Conservation (phyloP, 23 tunicate species). For the Diplosoma virens region DNA sequence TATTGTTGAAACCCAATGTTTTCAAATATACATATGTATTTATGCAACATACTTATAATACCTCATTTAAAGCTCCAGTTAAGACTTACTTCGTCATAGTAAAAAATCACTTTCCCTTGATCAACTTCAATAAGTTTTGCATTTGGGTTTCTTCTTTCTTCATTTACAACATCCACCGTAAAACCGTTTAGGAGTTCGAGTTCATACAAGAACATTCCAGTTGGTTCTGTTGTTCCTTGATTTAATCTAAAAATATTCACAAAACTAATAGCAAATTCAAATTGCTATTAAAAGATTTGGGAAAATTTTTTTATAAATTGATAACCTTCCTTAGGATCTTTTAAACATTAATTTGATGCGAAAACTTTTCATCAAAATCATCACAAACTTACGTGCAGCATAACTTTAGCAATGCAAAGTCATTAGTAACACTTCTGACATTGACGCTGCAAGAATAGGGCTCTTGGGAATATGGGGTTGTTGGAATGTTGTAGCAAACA, state of each 20-base stretch:
- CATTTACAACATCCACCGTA: slow-evolving; percentile 11
- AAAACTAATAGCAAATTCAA: no score
- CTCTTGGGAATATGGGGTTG: neutral
- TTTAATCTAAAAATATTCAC: no score
- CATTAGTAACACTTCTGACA: neutral
- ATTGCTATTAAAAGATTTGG: no score
- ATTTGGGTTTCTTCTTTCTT: slow-evolving; percentile 8
- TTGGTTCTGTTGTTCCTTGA: no score
- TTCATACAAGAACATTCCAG: slow-evolving; percentile 38
- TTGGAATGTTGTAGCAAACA: slow-evolving; percentile 30
- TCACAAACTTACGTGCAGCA: slow-evolving; percentile 39
- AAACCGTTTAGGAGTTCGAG: slow-evolving; percentile 25
- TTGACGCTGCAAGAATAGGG: slow-evolving; percentile 12
- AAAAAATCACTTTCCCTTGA: neutral
- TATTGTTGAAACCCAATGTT: no score
- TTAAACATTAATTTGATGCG: neutral
- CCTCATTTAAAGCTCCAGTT: no score
- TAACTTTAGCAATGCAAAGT: slow-evolving; percentile 10
- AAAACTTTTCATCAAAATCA: neutral
- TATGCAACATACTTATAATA: no score
- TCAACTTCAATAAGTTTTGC: slow-evolving; percentile 17
- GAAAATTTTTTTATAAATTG: no score
- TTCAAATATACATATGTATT: no score
- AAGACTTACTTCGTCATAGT: slow-evolving; percentile 23
- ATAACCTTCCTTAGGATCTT: no score